phyloP scores from a whole-genome alignment of 2,888 invertebrate species.

The Netelia inedita region DNA sequence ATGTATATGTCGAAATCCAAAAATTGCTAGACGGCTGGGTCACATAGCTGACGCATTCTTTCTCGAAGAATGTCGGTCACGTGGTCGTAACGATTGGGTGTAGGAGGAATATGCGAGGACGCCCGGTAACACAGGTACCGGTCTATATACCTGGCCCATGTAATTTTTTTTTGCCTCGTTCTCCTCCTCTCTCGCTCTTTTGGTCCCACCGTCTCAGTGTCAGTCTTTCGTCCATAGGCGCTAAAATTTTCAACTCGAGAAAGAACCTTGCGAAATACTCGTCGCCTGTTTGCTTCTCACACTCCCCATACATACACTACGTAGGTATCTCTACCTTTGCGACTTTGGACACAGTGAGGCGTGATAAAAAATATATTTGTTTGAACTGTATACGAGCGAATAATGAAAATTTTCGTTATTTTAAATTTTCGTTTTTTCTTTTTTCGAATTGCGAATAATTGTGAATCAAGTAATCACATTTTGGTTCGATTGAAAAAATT shows the following conservation, averaged over 20 bases:
- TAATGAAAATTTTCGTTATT: too few relatives aligned
- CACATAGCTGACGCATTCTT: constrained; percentile 50
- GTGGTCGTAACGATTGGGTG: constrained; percentile 31
- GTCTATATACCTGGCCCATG: constrained; percentile 19
- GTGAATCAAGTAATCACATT: too few relatives aligned
- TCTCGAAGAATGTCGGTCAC: constrained; percentile 48
- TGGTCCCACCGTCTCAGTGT: not conserved
- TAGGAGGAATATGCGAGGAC: constrained; percentile 26
- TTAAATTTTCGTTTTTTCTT: too few relatives aligned
- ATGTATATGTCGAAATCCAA: not conserved
- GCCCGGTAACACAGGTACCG: constrained; percentile 21
- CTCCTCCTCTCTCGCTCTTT: not conserved
- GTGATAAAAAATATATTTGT: too few relatives aligned
- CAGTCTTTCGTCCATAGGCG: constrained; percentile 23
- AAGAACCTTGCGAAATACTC: constrained; percentile 4
- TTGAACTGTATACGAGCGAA: too few relatives aligned
- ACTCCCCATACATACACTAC: constrained; percentile 4
- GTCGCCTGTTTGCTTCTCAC: not conserved
- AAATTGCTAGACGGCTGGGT: constrained; percentile 4
- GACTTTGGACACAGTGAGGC: too few relatives aligned
- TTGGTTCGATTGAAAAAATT: too few relatives aligned
- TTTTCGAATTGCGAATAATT: too few relatives aligned
- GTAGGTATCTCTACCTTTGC: not conserved
- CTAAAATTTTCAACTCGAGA: constrained; percentile 3
- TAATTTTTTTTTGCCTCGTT: constrained; percentile 1